phyloP scores from a whole-genome alignment of 2,888 invertebrate species.

The Habroteleia sp. region DNA sequence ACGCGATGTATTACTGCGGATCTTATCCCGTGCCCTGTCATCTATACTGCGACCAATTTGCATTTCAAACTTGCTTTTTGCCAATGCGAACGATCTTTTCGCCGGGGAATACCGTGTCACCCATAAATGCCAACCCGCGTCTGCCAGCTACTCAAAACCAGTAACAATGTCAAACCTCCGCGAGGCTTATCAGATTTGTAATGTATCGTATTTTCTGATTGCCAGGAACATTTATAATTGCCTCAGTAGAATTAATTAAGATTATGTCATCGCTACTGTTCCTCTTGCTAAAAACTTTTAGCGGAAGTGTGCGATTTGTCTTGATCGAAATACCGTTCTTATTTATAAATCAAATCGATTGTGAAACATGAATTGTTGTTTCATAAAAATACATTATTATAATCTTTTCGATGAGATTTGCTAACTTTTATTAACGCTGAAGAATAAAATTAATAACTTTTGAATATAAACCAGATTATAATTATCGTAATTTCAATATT shows the following conservation, averaged over 20 bases:
- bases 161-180: constrained; percentile 32
- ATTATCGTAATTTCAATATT: constrained; percentile 29
- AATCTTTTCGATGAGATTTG: too few species aligned
- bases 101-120: constrained; percentile 26
- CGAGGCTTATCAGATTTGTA: constrained; percentile 28
- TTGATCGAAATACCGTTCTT: constrained; percentile 8
- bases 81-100: constrained; percentile 42
- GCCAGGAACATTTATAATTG: constrained; percentile 15
- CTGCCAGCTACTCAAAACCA: constrained; percentile 14
- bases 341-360: constrained; percentile 1
- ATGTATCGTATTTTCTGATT: constrained; percentile 16
- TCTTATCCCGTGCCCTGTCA: constrained; percentile 76
- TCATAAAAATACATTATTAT: too few species aligned
- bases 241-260: constrained; percentile 3
- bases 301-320: constrained; percentile 10
- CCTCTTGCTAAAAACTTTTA: neutral
- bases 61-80: constrained; percentile 71
- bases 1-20: constrained; percentile 79
- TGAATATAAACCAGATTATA: constrained; percentile 1
- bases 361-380: neutral
- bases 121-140: constrained; percentile 33
- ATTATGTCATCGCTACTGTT: neutral
- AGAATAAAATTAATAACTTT: too few species aligned
- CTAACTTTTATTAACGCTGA: too few species aligned
- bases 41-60: constrained; percentile 74